Conservation (phyloP, 2,888 invertebrate species). For the Netelia fuscicornis region DNA sequence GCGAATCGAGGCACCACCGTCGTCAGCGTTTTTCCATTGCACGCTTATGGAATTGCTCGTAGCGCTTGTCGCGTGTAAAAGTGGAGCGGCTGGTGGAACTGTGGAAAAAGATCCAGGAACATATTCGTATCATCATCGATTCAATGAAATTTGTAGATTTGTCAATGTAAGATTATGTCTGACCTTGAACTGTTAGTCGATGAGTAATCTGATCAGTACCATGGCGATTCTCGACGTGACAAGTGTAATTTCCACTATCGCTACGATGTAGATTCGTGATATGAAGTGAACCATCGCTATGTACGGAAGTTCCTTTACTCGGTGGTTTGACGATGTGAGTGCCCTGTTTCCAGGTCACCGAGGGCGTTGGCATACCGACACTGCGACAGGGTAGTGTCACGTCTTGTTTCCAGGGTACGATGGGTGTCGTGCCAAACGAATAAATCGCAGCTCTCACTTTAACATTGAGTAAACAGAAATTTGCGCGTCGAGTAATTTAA, state of each 20-base stretch:
- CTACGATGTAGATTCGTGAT: constrained; percentile 92
- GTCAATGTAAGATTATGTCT: too few species aligned
- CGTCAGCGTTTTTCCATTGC: constrained; percentile 93
- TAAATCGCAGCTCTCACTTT: constrained; percentile 84
- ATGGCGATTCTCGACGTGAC: constrained; percentile 93
- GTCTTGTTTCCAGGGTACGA: constrained; percentile 93
- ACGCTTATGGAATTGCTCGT: constrained; percentile 93
- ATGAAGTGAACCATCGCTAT: constrained; percentile 89
- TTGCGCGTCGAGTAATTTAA: background rate
- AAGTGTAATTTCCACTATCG: constrained; percentile 96
- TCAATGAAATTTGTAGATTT: too few species aligned
- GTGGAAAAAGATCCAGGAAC: constrained; percentile 84
- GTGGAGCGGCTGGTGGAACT: constrained; percentile 95
- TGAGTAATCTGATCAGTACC: constrained; percentile 94
- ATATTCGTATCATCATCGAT: background rate
- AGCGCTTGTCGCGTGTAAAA: constrained; percentile 92
- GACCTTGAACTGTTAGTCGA: constrained; percentile 87
- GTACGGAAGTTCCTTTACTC: constrained; percentile 87
- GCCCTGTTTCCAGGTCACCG: constrained; percentile 92
- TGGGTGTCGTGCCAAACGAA: constrained; percentile 83
- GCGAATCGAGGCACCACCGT: constrained; percentile 88
- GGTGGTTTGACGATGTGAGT: constrained; percentile 90
- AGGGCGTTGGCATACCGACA: constrained; percentile 93
- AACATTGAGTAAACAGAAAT: background rate
- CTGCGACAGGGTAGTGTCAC: constrained; percentile 93